Percentiles rank a stretch among this genome's conserved stretches.
Evolutionary conservation across 2,888 invertebrate species (phyloP).

Genomic region (Chaetogeoica ovagalla): DNA sequence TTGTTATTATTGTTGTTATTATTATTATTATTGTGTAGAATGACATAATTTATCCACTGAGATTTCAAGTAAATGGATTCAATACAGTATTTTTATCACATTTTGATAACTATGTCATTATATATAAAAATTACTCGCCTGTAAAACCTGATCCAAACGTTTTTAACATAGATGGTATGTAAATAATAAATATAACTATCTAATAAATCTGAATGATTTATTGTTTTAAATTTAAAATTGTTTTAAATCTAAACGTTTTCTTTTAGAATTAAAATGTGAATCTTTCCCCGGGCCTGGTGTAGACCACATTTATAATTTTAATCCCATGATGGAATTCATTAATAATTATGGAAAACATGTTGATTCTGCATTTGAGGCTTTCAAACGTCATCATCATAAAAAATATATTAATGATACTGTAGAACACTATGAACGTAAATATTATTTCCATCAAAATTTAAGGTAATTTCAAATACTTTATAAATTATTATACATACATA

Average conservation of each 20-base stretch:
- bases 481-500: background rate
- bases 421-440: conserved; percentile 73
- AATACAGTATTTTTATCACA: conserved; percentile 92
- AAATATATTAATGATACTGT: conserved; percentile 65
- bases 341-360: conserved; percentile 72
- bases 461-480: conserved; percentile 63
- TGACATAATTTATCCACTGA: conserved; percentile 15
- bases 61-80: conserved; percentile 77
- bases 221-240: background rate
- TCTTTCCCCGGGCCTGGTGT: conserved; percentile 87
- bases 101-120: conserved; percentile 90
- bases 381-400: conserved; percentile 73
- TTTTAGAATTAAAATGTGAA: conserved; percentile 69
- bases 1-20: too few species aligned
- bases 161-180: conserved; percentile 64
- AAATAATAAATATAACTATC: background rate
- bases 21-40: conserved; percentile 6
- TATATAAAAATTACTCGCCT: conserved; percentile 69
- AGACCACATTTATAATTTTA: conserved; percentile 78
- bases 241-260: conserved; percentile 5
- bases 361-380: conserved; percentile 74
- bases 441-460: conserved; percentile 84
- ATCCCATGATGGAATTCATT: conserved; percentile 91
- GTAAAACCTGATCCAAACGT: conserved; percentile 71
- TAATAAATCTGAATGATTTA: background rate